Evolutionary conservation across 2,888 invertebrate species (phyloP), one percentile per base, ranked within the genome.

Genomic region (Euplexia lucipara): DNA sequence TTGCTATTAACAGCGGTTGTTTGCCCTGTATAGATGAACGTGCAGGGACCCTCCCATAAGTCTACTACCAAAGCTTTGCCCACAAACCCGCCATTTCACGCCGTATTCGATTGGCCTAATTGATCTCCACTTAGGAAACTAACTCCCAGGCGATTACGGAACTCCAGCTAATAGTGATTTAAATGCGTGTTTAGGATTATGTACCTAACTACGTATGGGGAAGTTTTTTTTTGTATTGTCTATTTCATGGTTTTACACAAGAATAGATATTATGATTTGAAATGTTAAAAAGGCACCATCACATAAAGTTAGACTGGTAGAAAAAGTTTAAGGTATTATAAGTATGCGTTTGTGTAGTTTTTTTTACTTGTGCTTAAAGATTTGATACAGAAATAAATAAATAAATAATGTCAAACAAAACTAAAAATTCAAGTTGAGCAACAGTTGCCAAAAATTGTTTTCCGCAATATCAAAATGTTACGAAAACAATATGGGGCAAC

Each of bases 101-200:
- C 88, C 84, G 86, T 82, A 87, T 87, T 91, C 89, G 88, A 90
- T 90, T 89, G 83, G 74, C 84, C 83, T 91, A 90, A 91, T 90
- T 89, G 90, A 90, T 89, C 88, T 88, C 85, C 89, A 88, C 88
- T 90, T 90, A 90, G 84, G 83, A 81, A 89, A 89, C 88, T 88
- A 75, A 75, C 79, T 88, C 89, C 88, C 86, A 62, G 78, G 84
- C 78, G 90, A 85, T 84, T 86, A 86, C 79, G 70, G 57, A 70
- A 73, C 69, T 62, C 67, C 54, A 35, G 61, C 56, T 70, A 59
- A 65, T 83, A 75, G 74, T 76, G 77, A 77, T 83, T 80, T 79
- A 64, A 84, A 84, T 75, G 72, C 65, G 64, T 66, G 64, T 70
- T 60, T 65, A 35, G 60, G 49, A 58, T 48, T 49, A 69, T 18